Evolutionary conservation across 2,113 vertebrate species (phyloP).

Genomic region (Malurus cyaneus): DNA sequence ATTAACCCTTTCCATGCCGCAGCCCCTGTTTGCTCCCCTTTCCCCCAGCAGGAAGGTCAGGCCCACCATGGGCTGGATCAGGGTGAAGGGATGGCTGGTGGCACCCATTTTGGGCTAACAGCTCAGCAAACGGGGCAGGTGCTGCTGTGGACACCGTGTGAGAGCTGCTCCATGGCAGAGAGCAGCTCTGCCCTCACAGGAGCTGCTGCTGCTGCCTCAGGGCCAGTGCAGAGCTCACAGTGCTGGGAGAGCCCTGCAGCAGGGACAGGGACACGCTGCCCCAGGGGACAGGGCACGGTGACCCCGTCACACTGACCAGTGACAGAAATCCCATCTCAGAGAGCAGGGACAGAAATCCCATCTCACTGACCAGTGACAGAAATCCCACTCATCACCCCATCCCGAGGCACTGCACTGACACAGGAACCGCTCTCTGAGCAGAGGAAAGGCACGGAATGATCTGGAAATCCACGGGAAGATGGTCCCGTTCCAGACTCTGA

Average conservation of each 20-base stretch:
- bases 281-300: accelerated
- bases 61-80: accelerated
- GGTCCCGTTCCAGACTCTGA: neutral
- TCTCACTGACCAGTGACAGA: neutral
- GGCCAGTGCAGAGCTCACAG: accelerated
- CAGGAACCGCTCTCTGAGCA: accelerated
- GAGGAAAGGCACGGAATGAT: too few relatives aligned
- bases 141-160: accelerated
- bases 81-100: accelerated
- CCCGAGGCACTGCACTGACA: neutral
- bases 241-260: accelerated
- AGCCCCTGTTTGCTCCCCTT: neutral
- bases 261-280: neutral
- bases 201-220: neutral
- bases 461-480: neutral
- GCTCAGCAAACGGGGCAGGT: accelerated
- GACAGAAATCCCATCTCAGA: neutral
- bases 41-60: accelerated
- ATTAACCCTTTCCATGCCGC: constrained; percentile 16
- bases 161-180: neutral
- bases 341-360: neutral
- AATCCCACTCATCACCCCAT: neutral
- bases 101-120: accelerated
- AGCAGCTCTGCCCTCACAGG: neutral
- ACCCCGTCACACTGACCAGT: accelerated